These are phyloP conservation scores for Montipora efflorescens DNA, from an alignment of 64 coral and sea anemone species.

Conservation along the genomic window DNA sequence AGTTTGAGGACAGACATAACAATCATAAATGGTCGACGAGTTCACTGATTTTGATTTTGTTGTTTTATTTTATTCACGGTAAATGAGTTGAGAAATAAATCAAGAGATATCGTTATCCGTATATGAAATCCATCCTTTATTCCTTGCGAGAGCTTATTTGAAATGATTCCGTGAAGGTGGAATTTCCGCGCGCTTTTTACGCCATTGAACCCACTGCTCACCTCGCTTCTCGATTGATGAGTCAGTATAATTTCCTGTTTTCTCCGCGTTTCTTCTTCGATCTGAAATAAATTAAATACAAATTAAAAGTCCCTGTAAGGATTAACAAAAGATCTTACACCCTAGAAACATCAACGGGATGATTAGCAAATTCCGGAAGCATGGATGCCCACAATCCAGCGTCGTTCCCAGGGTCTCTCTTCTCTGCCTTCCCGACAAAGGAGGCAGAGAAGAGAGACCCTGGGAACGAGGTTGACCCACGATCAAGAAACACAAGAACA, in stretches of 20 bases:
- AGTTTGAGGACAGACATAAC: too few species aligned
- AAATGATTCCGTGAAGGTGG: background rate
- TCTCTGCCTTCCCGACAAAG: too few species aligned
- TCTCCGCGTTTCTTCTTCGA: background rate
- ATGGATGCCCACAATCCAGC: too few species aligned
- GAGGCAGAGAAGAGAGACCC: too few species aligned
- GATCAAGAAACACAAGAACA: too few species aligned
- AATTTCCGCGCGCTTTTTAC: background rate
- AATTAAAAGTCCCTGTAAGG: background rate
- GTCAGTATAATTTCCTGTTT: background rate
- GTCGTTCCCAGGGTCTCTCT: too few species aligned
- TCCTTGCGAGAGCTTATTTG: background rate
- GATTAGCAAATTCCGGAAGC: too few species aligned
- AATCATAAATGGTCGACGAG: too few species aligned
- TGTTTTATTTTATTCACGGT: background rate
- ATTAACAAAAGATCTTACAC: background rate
- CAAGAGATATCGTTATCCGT: background rate
- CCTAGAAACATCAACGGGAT: too few species aligned
- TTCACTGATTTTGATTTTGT: background rate
- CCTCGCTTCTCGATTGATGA: slow-evolving; percentile 26
- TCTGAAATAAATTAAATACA: background rate
- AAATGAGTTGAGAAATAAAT: background rate
- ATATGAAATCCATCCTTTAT: background rate
- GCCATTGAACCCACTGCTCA: background rate
- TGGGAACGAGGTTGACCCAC: too few species aligned